A percentile compares a stretch with the other conserved stretches of the same genome.
These are phyloP conservation scores for Heliocidaris tuberculata DNA, from an alignment of 35 echinoderm and acorn worm genomes.

Conservation along the genomic window DNA sequence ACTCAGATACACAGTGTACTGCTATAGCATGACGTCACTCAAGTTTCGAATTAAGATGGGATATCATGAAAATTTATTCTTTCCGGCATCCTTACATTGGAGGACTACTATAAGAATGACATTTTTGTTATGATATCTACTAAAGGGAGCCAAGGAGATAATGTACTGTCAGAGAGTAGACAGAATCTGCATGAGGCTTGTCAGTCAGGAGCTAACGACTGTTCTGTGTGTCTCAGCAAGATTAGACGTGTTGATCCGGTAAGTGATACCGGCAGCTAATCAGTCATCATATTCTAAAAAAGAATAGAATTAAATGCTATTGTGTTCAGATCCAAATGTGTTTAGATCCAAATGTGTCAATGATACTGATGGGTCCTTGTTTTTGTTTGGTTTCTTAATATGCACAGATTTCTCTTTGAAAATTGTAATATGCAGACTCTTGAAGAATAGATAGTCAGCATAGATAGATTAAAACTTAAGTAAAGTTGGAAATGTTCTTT, in stretches of 20 bases:
- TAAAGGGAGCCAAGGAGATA: neutral
- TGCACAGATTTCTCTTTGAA: too few relatives aligned
- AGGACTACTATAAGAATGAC: neutral
- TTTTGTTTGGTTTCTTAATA: too few relatives aligned
- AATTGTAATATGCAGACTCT: too few relatives aligned
- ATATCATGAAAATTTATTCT: too few relatives aligned
- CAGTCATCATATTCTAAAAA: neutral
- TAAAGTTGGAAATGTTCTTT: too few relatives aligned
- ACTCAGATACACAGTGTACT: too few relatives aligned
- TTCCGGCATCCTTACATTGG: too few relatives aligned
- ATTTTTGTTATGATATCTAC: neutral
- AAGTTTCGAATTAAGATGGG: too few relatives aligned
- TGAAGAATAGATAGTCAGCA: too few relatives aligned
- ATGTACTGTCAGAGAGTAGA: constrained; percentile 46
- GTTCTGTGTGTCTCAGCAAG: constrained; percentile 80
- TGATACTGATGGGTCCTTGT: neutral
- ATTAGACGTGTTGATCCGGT: constrained; percentile 75
- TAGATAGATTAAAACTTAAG: too few relatives aligned
- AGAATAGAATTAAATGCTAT: neutral
- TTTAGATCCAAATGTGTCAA: too few relatives aligned
- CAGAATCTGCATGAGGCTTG: constrained; percentile 81
- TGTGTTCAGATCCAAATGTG: neutral
- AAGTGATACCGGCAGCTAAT: neutral
- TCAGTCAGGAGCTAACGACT: constrained; percentile 74
- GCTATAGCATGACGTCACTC: too few relatives aligned